Evolutionary conservation across 2,797 vertebrate genomes (phyloP), one percentile per base, ranked within the genome.

Genomic region (Characodon lateralis): DNA sequence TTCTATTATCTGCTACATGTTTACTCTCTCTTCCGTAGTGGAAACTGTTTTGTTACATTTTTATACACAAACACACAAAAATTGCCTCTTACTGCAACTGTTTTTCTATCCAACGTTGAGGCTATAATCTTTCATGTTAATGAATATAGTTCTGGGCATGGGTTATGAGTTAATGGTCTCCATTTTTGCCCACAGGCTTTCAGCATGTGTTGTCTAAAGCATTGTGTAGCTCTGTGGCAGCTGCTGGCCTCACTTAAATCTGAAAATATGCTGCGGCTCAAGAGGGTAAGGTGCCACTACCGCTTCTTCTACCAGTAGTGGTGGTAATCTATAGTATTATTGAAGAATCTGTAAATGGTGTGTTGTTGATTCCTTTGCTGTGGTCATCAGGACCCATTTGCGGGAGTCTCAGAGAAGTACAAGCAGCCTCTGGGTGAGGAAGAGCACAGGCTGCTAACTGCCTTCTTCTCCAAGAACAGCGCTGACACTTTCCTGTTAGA

Each of bases 141-240:
- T 53, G 0, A 58, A 51, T 10, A 24, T 31, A 5, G 4, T 26
- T 10, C 31, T 74, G 73, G 68, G 41, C 35, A 46, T 73, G 22
- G 69, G 20, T 46, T 3, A 16, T 79, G 14, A 66, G 35, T 56
- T 75, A 55, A 13, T 46, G 5, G 0, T 16, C 43, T 16, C 39
- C 0, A 72, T 20, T 83, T 77, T 77, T 71, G n/a, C 73, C 65
- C 78, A 81, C 89, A 99, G 98, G 94, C 95, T 61, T 84, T 99
- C 43, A 93, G 91, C 75, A 93, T 90, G 66, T 98, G 97, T 86
- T 94, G 85, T 77, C 89, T 99, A 3, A 96, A 95, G 82, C 97
- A 99, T 89, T 90, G 83, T 84, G 89, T 96, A 4, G 95, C 96
- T 56, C 94, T 99, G 5, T 99, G 98, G 98, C 97, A 98, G 83